Evolutionary conservation across 64 coral and sea anemone species (phyloP).

Genomic region (Porites australiensis): DNA sequence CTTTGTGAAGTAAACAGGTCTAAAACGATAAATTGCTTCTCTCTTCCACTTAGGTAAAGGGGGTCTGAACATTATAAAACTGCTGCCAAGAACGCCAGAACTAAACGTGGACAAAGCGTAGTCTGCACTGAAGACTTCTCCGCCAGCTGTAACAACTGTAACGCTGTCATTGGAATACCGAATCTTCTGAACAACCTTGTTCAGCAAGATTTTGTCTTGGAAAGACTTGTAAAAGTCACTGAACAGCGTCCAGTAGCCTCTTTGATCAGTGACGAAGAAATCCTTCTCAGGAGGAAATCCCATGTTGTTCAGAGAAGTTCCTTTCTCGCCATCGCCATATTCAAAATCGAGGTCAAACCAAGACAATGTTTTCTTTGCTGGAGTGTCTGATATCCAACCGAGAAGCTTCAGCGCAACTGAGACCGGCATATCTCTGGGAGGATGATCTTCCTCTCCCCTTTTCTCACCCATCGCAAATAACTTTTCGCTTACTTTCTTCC

Average conservation of each 20-base stretch:
- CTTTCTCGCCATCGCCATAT: conserved; percentile 4
- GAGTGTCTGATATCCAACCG: conserved; percentile 55
- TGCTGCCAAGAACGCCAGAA: conserved; percentile 66
- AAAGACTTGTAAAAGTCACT: conserved; percentile 32
- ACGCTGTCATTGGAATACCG: conserved; percentile 25
- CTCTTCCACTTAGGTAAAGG: conserved; percentile 73
- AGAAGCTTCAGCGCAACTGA: conserved; percentile 45
- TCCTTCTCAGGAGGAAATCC: not conserved
- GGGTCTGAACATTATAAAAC: conserved; percentile 52
- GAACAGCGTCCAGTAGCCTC: conserved; percentile 46
- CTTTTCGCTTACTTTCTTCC: conserved; percentile 5
- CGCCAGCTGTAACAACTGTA: conserved; percentile 18
- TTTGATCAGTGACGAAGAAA: conserved; percentile 49
- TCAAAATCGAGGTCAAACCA: conserved; percentile 72
- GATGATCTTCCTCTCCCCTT: not conserved
- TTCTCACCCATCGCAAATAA: not conserved
- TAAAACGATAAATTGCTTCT: conserved; percentile 60
- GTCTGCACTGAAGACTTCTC: conserved; percentile 59
- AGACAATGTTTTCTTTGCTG: conserved; percentile 40
- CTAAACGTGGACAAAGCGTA: conserved; percentile 82
- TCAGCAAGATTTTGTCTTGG: conserved; percentile 57
- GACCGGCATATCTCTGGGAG: conserved; percentile 51
- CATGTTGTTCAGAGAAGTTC: not conserved
- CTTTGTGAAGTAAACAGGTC: conserved; percentile 74
- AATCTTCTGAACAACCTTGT: conserved; percentile 45